These are phyloP conservation scores for Zaprionus camerounensis DNA, from an alignment of 1,140 invertebrate species.

Conservation along the genomic window DNA sequence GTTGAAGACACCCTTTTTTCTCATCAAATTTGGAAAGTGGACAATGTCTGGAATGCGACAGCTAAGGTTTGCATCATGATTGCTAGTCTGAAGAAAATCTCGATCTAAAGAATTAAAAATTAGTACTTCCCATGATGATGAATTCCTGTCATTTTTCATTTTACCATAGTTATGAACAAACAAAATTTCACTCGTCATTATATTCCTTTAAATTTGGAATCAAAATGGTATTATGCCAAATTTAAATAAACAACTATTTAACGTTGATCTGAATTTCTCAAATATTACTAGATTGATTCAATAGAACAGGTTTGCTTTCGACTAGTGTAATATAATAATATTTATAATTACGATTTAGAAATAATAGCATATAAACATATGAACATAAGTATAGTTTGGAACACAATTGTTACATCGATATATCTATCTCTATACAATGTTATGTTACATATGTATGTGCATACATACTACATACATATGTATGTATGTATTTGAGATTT, in stretches of 20 bases:
- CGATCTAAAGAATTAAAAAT: neutral
- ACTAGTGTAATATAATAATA: too few species aligned
- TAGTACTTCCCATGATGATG: too few species aligned
- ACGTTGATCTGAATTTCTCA: neutral
- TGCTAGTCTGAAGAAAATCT: neutral
- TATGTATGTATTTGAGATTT: too few species aligned
- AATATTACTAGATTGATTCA: neutral
- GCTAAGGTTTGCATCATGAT: conserved; percentile 74
- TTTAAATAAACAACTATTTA: neutral
- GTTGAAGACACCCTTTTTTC: conserved; percentile 88
- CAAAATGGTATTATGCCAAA: neutral
- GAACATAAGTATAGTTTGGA: too few species aligned
- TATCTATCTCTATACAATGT: too few species aligned
- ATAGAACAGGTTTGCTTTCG: neutral
- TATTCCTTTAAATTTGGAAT: neutral
- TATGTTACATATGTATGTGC: too few species aligned
- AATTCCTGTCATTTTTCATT: neutral
- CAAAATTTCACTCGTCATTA: neutral
- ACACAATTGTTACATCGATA: too few species aligned
- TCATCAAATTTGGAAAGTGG: conserved; percentile 91
- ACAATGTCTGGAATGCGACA: conserved; percentile 90
- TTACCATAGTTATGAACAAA: neutral
- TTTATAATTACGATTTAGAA: too few species aligned
- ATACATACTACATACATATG: too few species aligned
- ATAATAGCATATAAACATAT: too few species aligned